Conservation (phyloP, 2,888 invertebrate genomes). For the Dasypolia templi region DNA sequence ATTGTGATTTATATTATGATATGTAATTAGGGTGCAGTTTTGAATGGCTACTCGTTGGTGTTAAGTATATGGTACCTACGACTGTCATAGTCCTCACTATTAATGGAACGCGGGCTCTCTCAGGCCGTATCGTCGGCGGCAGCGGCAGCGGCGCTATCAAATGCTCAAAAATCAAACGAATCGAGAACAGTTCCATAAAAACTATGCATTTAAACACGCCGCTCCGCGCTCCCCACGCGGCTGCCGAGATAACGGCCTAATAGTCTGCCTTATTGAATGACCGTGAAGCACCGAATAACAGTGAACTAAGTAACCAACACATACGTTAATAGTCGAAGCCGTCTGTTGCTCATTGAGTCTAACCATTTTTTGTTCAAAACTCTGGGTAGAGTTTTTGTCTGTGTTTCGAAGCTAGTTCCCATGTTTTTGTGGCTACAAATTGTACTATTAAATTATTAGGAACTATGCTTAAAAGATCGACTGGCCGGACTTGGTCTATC, state of each 20-base stretch:
- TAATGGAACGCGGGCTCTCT: background rate
- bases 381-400: conserved; percentile 10
- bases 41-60: background rate
- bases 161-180: too few relatives aligned
- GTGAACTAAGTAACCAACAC: background rate
- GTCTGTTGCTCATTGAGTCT: background rate
- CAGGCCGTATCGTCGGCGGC: too few relatives aligned
- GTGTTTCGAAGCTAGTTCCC: background rate
- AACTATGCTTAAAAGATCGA: background rate
- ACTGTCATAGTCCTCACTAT: background rate
- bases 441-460: background rate
- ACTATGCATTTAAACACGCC: too few relatives aligned
- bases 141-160: too few relatives aligned
- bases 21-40: too few relatives aligned
- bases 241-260: too few relatives aligned
- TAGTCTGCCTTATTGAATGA: background rate
- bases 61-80: background rate
- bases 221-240: too few relatives aligned
- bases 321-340: rapidly evolving
- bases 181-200: too few relatives aligned
- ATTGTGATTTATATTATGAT: too few relatives aligned
- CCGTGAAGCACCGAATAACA: background rate
- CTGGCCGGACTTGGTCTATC: background rate
- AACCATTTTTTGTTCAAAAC: conserved; percentile 13
- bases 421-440: conserved; percentile 10